phyloP scores from a whole-genome alignment of 2,113 vertebrate species.

The Hemiscyllium ocellatum region DNA sequence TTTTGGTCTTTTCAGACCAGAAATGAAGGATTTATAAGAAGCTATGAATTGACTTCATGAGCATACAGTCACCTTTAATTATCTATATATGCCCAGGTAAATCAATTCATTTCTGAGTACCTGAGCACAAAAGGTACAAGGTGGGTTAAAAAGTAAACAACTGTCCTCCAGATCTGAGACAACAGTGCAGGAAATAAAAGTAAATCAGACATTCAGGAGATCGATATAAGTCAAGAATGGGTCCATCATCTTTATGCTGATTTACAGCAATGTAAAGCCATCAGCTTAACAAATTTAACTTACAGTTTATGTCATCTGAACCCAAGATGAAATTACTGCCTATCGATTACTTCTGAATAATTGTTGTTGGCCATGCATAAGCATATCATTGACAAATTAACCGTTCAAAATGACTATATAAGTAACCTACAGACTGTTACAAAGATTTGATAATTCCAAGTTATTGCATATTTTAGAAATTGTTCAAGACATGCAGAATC shows the following conservation, averaged over 20 bases:
- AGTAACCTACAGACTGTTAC: not conserved
- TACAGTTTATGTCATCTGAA: not conserved
- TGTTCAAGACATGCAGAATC: not conserved
- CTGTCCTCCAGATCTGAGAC: not conserved
- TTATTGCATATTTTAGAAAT: not conserved
- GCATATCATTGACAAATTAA: not conserved
- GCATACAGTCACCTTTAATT: not conserved
- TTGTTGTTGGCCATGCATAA: not conserved
- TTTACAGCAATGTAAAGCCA: too few relatives aligned
- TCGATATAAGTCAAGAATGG: not conserved
- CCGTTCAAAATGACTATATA: not conserved
- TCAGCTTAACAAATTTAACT: not conserved
- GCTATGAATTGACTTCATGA: not conserved
- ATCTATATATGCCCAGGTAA: not conserved
- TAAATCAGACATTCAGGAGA: not conserved
- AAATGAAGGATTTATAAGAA: not conserved
- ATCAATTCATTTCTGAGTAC: not conserved
- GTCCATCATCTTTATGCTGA: too few relatives aligned
- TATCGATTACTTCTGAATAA: not conserved
- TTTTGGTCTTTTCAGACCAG: not conserved
- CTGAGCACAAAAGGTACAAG: not conserved
- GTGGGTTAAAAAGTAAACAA: not conserved
- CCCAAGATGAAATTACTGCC: not conserved
- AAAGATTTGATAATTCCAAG: not conserved
- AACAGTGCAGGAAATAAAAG: not conserved